Base-by-base conservation (phyloP, 2,113 vertebrate species). In the Paradoxurus hermaphroditus region DNA sequence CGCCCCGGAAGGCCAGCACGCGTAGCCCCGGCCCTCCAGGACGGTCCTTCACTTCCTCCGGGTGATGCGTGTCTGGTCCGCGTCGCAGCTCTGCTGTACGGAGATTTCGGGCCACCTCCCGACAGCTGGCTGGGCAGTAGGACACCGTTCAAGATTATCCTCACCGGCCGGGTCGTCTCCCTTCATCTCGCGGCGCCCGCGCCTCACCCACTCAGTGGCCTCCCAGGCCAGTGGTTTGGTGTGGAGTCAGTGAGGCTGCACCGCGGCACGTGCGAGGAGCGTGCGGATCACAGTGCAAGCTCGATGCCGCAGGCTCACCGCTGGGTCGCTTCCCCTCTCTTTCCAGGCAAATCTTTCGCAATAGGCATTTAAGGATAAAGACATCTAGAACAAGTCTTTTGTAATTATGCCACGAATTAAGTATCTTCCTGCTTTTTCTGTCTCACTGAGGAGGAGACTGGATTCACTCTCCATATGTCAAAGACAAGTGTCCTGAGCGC, bases 111-210 rank as follows among this genome's bases (percentile, higher is more conserved):
- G 36, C 70, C 25, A 7, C 2, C 56, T 53, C 39, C 51, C 21
- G 4, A n/a, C 25, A 9, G 31, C 73, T 10, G 34, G 91, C 39
- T 72, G 6, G 1, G 85, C 81, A 19, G 4, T 0, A n/a, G 70
- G 51, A 49, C n/a, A 21, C 0, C 0, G 2, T 7, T 2, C 4
- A 46, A 46, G 6, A 8, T 15, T 0, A 16, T 1, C 67, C 68
- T 36, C 81, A 21, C 2, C 0, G 34, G 39, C 49, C 0, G 15
- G 53, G 39, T 59, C 0, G 36, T 65, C 85, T 34, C 77, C 5
- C 3, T 12, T 27, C 9, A 2, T 27, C 68, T 36, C 1, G 0
- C 0, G 4, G 85, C 79, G 63, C 68, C 84, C 0, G 18, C 6
- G 39, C 51, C 31, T 39, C 34, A 9, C 31, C 51, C n/a, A 62